phyloP scores from a whole-genome alignment of 1,140 invertebrate species.

The Magallana ariakensis region DNA sequence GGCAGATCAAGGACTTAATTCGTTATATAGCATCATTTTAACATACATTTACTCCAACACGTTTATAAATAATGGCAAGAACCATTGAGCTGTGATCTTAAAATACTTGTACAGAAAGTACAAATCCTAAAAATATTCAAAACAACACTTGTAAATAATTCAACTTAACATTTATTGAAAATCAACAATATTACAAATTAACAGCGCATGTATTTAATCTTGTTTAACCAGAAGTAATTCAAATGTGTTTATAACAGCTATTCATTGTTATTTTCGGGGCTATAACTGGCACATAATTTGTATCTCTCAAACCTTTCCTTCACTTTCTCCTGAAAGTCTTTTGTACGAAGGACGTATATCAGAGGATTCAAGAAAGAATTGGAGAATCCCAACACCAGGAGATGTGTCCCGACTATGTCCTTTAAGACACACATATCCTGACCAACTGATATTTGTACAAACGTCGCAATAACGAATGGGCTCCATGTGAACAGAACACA shows the following conservation, averaged over 20 bases:
- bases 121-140: too few relatives aligned
- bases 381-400: conserved; percentile 65
- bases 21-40: too few relatives aligned
- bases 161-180: too few relatives aligned
- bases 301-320: conserved; percentile 14
- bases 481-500: conserved; percentile 68
- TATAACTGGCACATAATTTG: conserved; percentile 4
- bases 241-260: not conserved
- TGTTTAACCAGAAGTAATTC: too few relatives aligned
- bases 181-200: too few relatives aligned
- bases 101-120: too few relatives aligned
- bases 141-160: too few relatives aligned
- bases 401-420: conserved; percentile 68
- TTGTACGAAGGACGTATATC: conserved; percentile 67
- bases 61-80: too few relatives aligned
- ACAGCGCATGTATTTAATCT: too few relatives aligned
- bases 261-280: not conserved
- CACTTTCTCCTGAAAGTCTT: conserved; percentile 65
- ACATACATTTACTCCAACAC: too few relatives aligned
- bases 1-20: too few relatives aligned
- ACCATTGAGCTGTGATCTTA: too few relatives aligned
- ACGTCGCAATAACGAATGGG: conserved; percentile 62
- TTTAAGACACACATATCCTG: conserved; percentile 59
- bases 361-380: conserved; percentile 71
- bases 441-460: conserved; percentile 55